These are phyloP conservation scores for Hycleus cichorii DNA, from an alignment of 1,140 invertebrate species.

Conservation along the genomic window DNA sequence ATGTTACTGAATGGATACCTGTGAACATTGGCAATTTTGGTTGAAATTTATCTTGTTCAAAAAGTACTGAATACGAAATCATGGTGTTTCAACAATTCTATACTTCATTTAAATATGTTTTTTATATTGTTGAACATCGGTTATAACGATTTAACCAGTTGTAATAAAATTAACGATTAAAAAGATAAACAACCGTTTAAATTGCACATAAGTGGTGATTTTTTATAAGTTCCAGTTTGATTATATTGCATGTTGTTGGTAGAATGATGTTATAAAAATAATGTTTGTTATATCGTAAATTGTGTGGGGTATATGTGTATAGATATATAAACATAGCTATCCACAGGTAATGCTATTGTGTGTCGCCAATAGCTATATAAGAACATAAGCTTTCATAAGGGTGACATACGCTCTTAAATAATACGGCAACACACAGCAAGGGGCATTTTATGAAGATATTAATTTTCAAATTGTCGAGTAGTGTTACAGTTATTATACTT, in stretches of 20 bases:
- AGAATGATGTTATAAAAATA: slow-evolving; percentile 9
- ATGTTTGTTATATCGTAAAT: slow-evolving; percentile 8
- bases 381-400: slow-evolving; percentile 34
- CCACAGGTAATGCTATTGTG: slow-evolving; percentile 24
- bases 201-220: neutral
- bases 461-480: slow-evolving; percentile 40
- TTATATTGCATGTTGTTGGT: slow-evolving; percentile 3
- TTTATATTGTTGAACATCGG: too few species aligned
- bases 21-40: slow-evolving; percentile 8
- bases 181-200: neutral
- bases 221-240: neutral
- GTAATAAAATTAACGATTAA: too few species aligned
- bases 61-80: slow-evolving; percentile 9
- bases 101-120: neutral
- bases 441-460: slow-evolving; percentile 41
- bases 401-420: slow-evolving; percentile 26
- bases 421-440: slow-evolving; percentile 26
- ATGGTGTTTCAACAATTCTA: slow-evolving; percentile 5
- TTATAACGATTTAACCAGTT: too few species aligned
- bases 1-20: slow-evolving; percentile 12
- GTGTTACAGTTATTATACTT: slow-evolving; percentile 40
- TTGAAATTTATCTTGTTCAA: slow-evolving; percentile 13
- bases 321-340: slow-evolving; percentile 1
- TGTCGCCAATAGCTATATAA: slow-evolving; percentile 18
- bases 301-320: neutral